A percentile compares a stretch with the other conserved stretches of the same genome.
Conservation (phyloP, 1,140 invertebrate species). For the Solenopsis invicta region DNA sequence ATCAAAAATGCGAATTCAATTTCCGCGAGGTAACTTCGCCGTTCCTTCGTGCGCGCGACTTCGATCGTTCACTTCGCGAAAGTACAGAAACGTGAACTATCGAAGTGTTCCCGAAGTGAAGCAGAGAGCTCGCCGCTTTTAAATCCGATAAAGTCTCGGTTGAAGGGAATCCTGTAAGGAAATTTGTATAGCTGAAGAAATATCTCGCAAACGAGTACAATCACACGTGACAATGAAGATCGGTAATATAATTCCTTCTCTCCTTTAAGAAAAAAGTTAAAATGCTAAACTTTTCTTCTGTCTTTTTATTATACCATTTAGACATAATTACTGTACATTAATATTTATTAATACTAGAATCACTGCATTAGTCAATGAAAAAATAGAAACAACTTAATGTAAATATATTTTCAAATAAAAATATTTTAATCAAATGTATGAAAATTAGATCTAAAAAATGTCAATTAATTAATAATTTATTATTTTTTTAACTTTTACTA, state of each 20-base stretch:
- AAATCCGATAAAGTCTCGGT: slow-evolving; percentile 33
- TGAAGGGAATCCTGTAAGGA: slow-evolving; percentile 3
- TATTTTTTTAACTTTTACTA: too few relatives aligned
- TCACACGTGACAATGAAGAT: slow-evolving; percentile 9
- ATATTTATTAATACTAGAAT: background rate
- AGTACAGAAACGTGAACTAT: slow-evolving; percentile 36
- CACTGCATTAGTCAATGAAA: too few relatives aligned
- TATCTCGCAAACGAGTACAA: slow-evolving; percentile 1
- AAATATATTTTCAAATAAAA: too few relatives aligned
- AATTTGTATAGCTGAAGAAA: slow-evolving; percentile 39
- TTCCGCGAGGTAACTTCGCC: slow-evolving; percentile 54
- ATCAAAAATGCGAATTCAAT: slow-evolving; percentile 61
- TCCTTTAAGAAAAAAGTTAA: background rate
- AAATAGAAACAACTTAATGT: too few relatives aligned
- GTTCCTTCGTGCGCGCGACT: slow-evolving; percentile 39
- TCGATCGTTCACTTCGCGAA: slow-evolving; percentile 45
- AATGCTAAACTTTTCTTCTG: background rate
- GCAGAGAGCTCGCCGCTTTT: slow-evolving; percentile 18
- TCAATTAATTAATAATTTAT: too few relatives aligned
- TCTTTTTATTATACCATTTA: background rate
- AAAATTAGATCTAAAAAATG: too few relatives aligned
- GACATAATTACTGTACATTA: background rate
- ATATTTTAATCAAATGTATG: too few relatives aligned
- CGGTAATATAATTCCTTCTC: background rate
- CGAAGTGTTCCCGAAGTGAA: slow-evolving; percentile 25